A percentile compares a stretch with the other conserved stretches of the same genome.
phyloP scores from a whole-genome alignment of 2,113 vertebrate genomes.

The Corythoichthys haematopterus region DNA sequence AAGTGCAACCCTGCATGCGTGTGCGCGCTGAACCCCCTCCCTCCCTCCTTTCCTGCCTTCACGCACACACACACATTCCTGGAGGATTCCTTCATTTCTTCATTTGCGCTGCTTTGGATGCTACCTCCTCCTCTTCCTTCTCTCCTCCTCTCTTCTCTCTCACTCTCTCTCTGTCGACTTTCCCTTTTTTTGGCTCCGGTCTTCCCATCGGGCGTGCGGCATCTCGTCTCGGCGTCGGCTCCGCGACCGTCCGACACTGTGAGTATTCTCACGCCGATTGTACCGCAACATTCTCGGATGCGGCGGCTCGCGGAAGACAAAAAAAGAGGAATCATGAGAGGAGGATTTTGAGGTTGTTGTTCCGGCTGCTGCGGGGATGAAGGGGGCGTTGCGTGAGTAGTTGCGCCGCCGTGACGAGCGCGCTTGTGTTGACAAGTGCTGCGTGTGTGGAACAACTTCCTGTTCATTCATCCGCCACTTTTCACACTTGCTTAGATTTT shows the following conservation, averaged over 20 bases:
- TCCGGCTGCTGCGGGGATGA: neutral
- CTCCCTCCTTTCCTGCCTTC: neutral
- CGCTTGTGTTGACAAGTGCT: neutral
- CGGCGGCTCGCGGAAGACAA: neutral
- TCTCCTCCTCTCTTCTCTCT: conserved; percentile 34
- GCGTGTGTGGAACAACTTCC: neutral
- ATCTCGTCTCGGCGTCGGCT: conserved; percentile 59
- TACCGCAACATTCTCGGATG: neutral
- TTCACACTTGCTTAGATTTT: conserved; percentile 13
- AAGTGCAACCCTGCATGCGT: conserved; percentile 37
- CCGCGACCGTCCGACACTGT: conserved; percentile 58
- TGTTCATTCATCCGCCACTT: conserved; percentile 45
- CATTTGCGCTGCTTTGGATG: conserved; percentile 60
- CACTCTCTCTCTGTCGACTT: conserved; percentile 60
- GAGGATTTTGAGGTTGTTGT: neutral
- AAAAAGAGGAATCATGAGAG: neutral
- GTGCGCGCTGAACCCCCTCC: conserved; percentile 30
- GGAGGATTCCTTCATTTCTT: conserved; percentile 59
- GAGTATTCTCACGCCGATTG: conserved; percentile 65
- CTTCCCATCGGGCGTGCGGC: conserved; percentile 63
- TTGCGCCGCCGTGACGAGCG: neutral
- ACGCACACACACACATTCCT: conserved; percentile 25
- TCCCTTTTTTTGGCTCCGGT: conserved; percentile 52
- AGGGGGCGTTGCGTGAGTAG: conserved; percentile 1
- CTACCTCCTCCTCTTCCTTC: conserved; percentile 42